Evolutionary conservation across 2,113 vertebrate species (phyloP), one percentile per base, ranked within the genome.

Genomic region (Panthera leo): DNA sequence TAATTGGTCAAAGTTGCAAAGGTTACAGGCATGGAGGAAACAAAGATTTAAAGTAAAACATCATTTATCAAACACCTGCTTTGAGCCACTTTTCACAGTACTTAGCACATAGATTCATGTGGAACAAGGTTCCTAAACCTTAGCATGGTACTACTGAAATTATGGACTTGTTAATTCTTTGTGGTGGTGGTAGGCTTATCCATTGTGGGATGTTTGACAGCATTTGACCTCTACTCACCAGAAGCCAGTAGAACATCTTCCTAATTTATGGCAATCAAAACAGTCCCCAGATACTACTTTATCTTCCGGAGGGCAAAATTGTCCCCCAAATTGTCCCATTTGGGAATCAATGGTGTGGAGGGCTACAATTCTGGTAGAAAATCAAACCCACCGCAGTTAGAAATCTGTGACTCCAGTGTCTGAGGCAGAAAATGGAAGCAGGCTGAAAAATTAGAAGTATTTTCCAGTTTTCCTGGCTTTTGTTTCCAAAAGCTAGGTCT

Each of bases 201-300:
- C 7, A 23, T 9, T 3, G 12, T 4, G 6, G 6, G 6, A 29
- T 48, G 31, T 25, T 31, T 39, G 4, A 19, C 8, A 25, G 0
- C 5, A 31, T 85, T 18, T 63, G 53, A 70, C 48, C 25, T 67
- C 39, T 58, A n/a, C 5, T 36, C 2, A 27, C 12, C 8, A 63
- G 15, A 29, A 73, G n/a, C 27, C 63, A 39, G 25, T 18, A 75
- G 13, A 55, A 39, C 3, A 10, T 48, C 1, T 11, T 34, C 7
- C 0, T 87, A 34, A 48, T 31, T 36, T 6, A 27, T 45, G 48
- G 55, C 8, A 12, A 71, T 55, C n/a, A 87, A 73, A 75, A 84
- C 39, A 67, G 45, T 65, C 55, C 92, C 39, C 48, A 67, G 65
- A 65, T 27, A 36, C 31, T 65, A 8, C 53, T 19, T 36, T 58